A percentile compares a stretch with the other conserved stretches of the same genome.
phyloP scores from a whole-genome alignment of 2,113 vertebrate genomes.

The Nothobranchius kuhntae region DNA sequence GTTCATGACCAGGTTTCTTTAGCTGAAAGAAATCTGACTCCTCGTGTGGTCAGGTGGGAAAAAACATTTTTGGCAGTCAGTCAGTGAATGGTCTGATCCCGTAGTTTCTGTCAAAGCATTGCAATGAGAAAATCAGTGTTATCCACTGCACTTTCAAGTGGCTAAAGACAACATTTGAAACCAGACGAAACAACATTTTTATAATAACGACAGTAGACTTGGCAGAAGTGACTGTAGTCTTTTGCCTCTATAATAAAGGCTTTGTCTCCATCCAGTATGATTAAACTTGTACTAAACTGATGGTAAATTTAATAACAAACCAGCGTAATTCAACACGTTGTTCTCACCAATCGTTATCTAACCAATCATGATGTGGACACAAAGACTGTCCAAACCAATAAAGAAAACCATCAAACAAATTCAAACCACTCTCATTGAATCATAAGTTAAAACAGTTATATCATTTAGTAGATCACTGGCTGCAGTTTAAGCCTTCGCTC shows the following conservation, averaged over 20 bases:
- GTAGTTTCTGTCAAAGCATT: not conserved
- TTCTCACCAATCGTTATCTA: not conserved
- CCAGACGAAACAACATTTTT: too few species aligned
- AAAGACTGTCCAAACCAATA: conserved; percentile 11
- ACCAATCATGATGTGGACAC: not conserved
- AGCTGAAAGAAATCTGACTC: too few species aligned
- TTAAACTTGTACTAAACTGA: not conserved
- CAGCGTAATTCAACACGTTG: not conserved
- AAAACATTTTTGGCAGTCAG: too few species aligned
- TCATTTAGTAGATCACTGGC: too few species aligned
- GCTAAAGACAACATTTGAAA: not conserved
- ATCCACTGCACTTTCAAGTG: not conserved
- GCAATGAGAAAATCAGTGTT: not conserved
- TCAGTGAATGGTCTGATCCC: too few species aligned
- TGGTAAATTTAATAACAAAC: not conserved
- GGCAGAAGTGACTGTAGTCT: not conserved
- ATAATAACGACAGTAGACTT: not conserved
- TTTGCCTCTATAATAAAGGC: not conserved
- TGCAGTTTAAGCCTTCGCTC: too few species aligned
- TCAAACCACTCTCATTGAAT: not conserved
- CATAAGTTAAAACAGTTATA: not conserved
- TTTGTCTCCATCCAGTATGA: not conserved
- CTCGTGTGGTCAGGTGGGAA: too few species aligned
- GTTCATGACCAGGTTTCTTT: too few species aligned
- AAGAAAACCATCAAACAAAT: not conserved